Evolutionary conservation across 2,888 invertebrate species (phyloP), one percentile per base, ranked within the genome.

Genomic region (Nipponacmea schrenckii): DNA sequence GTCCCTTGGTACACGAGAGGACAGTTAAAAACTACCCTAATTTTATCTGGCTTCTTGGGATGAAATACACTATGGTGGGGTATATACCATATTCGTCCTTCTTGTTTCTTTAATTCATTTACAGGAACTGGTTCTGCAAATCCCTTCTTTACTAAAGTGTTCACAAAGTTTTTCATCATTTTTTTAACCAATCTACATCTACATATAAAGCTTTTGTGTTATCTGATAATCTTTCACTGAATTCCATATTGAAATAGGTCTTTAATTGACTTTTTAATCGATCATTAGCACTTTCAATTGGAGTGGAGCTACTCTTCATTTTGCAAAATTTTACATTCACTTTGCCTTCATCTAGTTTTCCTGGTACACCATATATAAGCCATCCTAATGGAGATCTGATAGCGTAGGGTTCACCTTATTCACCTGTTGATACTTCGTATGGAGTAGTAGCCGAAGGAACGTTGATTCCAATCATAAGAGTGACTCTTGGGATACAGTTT

Each of bases 261-360:
- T 85, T 88, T 92, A 94, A 26, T 91, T 96, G 80, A 96, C 95
- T 89, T 94, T 96, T 74, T 93, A 94, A 63, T 95, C 96, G 10
- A 90, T 96, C 69, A 94, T 95, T 8, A 14, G 71, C n/a, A 1
- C 62, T 7, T 1, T 68, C 46, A 48, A 71, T n/a, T n/a, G 71
- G 27, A 71, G n/a, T 1, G 68, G 45, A 0, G n/a, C 24, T 20
- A 48, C 68, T 4, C 31, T 27, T 44, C 39, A 14, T 0, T 26
- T 2, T 10, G 12, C 31, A 2, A 2, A 63, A 17, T 15, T 17
- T 17, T 62, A 31, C 0, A 73, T 15, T 70, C 75, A 66, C 70
- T 75, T 10, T 70, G 31, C 8, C 67, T 44, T 73, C 73, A 75
- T 2, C 75, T 73, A 5, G 73, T 65, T 14, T 26, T 26, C 0